Evolutionary conservation across 2,113 vertebrate genomes (phyloP).

Genomic region (Bambusicola thoracicus): DNA sequence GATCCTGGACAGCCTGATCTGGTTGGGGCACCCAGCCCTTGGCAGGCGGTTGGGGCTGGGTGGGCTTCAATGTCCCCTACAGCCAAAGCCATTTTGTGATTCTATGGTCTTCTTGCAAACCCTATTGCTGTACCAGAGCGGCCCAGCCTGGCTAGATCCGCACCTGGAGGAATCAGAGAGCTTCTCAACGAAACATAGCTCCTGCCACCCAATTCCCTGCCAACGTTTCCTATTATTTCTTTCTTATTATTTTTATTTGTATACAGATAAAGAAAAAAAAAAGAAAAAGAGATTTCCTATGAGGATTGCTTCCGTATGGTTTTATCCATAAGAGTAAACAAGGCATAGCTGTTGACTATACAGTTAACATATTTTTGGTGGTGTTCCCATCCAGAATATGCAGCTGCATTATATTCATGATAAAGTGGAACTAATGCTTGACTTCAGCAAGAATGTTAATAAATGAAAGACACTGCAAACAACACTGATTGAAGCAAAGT

Average conservation of each 20-base stretch:
- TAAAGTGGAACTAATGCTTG: conserved; percentile 31
- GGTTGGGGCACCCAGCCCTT: too few species aligned
- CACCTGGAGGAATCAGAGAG: background rate
- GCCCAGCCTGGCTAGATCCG: background rate
- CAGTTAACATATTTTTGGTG: conserved; percentile 56
- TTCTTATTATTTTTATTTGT: background rate
- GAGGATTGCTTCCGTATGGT: background rate
- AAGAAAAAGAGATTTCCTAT: background rate
- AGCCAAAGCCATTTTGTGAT: too few species aligned
- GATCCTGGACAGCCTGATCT: too few species aligned
- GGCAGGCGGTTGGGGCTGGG: too few species aligned
- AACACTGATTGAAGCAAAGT: conserved; percentile 45
- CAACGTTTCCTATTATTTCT: background rate
- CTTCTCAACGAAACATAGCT: background rate
- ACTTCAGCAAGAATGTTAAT: conserved; percentile 55
- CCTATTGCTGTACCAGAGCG: background rate
- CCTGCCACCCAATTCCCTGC: background rate
- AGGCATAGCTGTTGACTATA: conserved; percentile 18
- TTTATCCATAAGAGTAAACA: conserved; percentile 13
- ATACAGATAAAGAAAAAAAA: background rate
- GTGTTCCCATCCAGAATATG: conserved; percentile 57
- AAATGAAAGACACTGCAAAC: conserved; percentile 57
- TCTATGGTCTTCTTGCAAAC: background rate
- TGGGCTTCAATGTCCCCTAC: too few species aligned
- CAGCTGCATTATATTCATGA: conserved; percentile 63